Percentiles rank a stretch among this genome's conserved stretches.
Conservation (phyloP, 2,888 invertebrate species). For the Synergus gifuensis region DNA sequence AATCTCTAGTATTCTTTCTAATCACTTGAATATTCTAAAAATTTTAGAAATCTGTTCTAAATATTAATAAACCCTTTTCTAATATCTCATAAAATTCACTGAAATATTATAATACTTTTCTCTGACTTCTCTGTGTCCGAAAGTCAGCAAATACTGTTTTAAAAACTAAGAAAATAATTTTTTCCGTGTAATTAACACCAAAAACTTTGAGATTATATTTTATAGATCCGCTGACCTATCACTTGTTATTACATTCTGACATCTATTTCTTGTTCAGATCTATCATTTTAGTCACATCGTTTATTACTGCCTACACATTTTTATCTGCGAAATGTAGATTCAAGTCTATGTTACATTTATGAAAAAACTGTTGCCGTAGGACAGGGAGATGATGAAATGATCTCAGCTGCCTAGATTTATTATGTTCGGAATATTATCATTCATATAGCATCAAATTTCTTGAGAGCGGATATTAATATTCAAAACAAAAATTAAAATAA, state of each 20-base stretch:
- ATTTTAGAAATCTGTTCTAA: no score
- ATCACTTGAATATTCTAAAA: no score
- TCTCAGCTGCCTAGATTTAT: neutral
- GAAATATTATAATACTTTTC: no score
- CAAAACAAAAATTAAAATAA: neutral
- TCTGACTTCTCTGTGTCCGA: no score
- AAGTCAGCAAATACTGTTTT: no score
- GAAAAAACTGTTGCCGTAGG: neutral
- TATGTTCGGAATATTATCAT: neutral
- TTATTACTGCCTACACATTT: neutral
- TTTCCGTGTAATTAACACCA: neutral
- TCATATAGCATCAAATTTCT: neutral
- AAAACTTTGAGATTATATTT: neutral
- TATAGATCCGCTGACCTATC: neutral
- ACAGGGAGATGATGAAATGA: neutral
- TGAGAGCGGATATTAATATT: no score
- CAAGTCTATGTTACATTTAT: neutral
- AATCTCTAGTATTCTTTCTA: no score
- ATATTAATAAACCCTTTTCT: no score
- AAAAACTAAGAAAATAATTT: no score
- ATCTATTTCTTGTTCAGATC: neutral
- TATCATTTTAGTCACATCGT: neutral
- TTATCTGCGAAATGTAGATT: neutral
- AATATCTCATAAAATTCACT: no score
- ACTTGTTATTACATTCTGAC: neutral